Percentiles rank a stretch among this genome's conserved stretches.
phyloP scores from a whole-genome alignment of 2,888 invertebrate genomes.

The Willowsia nigromaculata region DNA sequence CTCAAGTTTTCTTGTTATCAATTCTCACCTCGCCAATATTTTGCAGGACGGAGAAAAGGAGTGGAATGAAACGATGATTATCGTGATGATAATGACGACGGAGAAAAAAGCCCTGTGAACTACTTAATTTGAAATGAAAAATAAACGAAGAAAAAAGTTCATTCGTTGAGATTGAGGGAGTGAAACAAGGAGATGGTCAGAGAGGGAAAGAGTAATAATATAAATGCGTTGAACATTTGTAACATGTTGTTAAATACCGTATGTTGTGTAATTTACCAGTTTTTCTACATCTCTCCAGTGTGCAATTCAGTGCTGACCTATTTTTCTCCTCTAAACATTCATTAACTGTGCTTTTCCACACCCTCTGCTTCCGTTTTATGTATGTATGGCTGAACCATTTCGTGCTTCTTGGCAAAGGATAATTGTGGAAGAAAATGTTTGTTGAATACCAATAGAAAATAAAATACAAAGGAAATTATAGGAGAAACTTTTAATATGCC shows the following conservation, averaged over 20 bases:
- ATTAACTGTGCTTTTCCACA: conserved; percentile 4
- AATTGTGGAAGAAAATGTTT: not conserved
- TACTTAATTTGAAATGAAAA: not conserved
- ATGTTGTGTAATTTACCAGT: not conserved
- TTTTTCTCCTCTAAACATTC: conserved; percentile 18
- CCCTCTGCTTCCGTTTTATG: not conserved
- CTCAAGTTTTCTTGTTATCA: not conserved
- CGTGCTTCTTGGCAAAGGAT: not conserved
- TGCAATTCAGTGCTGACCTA: not conserved
- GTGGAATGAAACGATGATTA: not conserved
- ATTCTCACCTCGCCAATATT: not conserved
- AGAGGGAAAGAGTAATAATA: too few relatives aligned
- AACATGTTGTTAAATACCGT: not conserved
- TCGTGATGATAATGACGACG: not conserved
- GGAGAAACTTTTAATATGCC: not conserved
- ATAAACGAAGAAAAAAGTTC: not conserved
- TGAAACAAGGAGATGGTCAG: not conserved
- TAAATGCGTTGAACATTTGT: not conserved
- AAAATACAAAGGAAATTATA: not conserved
- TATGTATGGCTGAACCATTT: not conserved
- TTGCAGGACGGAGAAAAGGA: not conserved
- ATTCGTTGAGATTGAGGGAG: not conserved
- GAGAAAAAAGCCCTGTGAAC: not conserved
- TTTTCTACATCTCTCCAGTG: not conserved
- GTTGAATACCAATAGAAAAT: not conserved